Evolutionary conservation across 2,888 invertebrate genomes (phyloP), one percentile per base, ranked within the genome.

Genomic region (Meghimatium bilineatum): DNA sequence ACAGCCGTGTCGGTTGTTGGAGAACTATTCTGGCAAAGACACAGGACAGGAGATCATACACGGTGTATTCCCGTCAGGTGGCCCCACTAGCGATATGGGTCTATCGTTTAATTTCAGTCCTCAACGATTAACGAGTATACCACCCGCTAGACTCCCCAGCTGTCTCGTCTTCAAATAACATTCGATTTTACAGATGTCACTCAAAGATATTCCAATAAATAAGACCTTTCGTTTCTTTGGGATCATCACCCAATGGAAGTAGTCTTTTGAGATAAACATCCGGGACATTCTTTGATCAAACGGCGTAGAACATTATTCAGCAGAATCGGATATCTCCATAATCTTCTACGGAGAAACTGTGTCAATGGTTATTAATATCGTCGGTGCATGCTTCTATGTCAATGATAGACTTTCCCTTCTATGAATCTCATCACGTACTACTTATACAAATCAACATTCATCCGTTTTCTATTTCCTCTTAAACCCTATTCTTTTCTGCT

Each of bases 351-450:
- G 20, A n/a, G 34, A 69, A 69, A 23, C 36, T 20, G 20, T 38
- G 69, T 69, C 69, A 69, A 69, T 20, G 3, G 36, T 36, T 36
- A 44, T 44, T 44, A 44, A 44, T 44, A 72, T n/a, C 44, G 29
- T 72, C n/a, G 5, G 29, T 72, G 72, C 72, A 44, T n/a, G 44
- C 49, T 72, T 72, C n/a, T 72, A 23, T 72, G 72, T 49, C 44
- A 72, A 72, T 49, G 72, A 49, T 72, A 72, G 12, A 72, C 72
- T 69, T 23, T 69, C 3, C 12, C 26, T 34, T 34, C 17, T 34
- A 26, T 26, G 20, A 69, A 69, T 38, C 23, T 69, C 69, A 36
- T 6, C 69, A 69, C 69, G 69, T 1, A 69, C 69, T 36, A 34
- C 69, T 69, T 38, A 23, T 69, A 29, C 23, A 36, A 36, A 69